Conservation (phyloP, 53 echinoderm and acorn worm genomes). For the Zoroaster sp. region DNA sequence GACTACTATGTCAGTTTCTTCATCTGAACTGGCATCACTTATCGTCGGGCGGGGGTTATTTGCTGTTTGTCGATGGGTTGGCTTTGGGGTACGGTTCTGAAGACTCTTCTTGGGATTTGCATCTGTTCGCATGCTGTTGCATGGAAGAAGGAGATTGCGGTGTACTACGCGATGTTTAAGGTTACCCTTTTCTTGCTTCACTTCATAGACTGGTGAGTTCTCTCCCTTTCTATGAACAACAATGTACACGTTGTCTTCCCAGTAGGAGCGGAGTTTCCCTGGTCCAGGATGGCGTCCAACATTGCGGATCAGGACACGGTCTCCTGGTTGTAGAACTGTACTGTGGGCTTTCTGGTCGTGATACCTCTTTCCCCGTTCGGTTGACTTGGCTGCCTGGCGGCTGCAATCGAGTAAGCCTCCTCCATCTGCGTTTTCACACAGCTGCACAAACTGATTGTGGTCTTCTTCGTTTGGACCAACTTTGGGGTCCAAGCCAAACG, state of each 20-base stretch:
- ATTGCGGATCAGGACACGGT: conserved; percentile 68
- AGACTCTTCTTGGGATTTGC: too few species aligned
- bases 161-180: conserved; percentile 23
- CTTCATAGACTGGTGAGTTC: conserved; percentile 68
- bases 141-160: conserved; percentile 61
- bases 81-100: too few species aligned
- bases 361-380: conserved; percentile 32
- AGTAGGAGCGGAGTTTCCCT: conserved; percentile 63
- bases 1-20: too few species aligned
- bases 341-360: too few species aligned
- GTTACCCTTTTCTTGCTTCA: conserved; percentile 42
- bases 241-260: conserved; percentile 56
- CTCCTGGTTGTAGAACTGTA: conserved; percentile 60
- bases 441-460: background rate
- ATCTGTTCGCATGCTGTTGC: too few species aligned
- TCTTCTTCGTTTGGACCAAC: conserved; percentile 17
- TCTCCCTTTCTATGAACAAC: conserved; percentile 37
- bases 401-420: too few species aligned
- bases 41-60: too few species aligned
- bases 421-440: conserved; percentile 23
- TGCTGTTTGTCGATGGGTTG: too few species aligned
- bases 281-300: conserved; percentile 51
- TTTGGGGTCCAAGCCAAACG: conserved; percentile 2
- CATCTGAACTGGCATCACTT: too few species aligned
- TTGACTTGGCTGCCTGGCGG: background rate